Percentiles rank a stretch among this genome's conserved stretches.
Conservation (phyloP, 2,113 vertebrate species). For the Upupa epops region DNA sequence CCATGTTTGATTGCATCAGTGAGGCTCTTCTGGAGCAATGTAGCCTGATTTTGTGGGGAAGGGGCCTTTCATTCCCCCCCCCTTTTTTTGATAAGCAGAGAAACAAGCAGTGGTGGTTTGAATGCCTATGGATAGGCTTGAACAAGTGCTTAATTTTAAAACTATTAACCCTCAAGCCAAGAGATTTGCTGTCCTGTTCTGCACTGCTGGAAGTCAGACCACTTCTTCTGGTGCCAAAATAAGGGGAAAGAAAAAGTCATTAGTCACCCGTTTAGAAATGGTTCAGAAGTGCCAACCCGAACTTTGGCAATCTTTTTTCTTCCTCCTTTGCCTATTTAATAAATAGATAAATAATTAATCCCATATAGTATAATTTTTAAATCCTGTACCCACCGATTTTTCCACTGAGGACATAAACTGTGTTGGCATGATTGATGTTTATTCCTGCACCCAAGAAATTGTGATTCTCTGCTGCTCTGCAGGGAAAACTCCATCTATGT, state of each 20-base stretch:
- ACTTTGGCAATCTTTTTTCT: not conserved
- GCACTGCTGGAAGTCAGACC: not conserved
- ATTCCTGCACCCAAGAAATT: not conserved
- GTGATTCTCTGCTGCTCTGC: not conserved
- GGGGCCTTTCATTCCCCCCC: not conserved
- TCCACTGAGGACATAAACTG: not conserved
- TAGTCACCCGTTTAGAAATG: not conserved
- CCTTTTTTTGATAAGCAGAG: not conserved
- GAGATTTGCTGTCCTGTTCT: not conserved
- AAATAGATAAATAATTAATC: not conserved
- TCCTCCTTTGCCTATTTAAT: not conserved
- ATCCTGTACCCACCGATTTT: not conserved
- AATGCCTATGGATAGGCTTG: constrained; percentile 2
- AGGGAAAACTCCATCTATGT: not conserved
- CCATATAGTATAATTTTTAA: not conserved
- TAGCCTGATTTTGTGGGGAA: not conserved
- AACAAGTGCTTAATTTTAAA: not conserved
- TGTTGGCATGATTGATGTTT: not conserved
- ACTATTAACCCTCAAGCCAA: not conserved
- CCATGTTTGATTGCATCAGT: not conserved
- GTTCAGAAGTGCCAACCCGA: not conserved
- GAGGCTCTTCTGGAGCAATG: not conserved
- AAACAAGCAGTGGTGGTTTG: not conserved
- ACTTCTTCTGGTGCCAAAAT: not conserved
- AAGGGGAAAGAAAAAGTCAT: not conserved